Conservation (phyloP, 1,140 invertebrate genomes). For the Brachionus angularis region DNA sequence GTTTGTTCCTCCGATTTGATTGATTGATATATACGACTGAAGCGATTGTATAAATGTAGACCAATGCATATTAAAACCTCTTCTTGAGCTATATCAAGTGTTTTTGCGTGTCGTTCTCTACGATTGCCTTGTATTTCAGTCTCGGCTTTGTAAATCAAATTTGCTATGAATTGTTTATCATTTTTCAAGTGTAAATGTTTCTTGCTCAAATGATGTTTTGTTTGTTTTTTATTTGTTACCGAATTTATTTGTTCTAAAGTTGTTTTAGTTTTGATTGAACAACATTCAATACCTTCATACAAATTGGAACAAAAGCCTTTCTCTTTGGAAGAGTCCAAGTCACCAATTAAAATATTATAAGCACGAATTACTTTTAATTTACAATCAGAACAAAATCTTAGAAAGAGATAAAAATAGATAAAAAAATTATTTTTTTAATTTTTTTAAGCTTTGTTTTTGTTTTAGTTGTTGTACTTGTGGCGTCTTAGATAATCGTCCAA, state of each 20-base stretch:
- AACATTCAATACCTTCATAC: constrained; percentile 78
- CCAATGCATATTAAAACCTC: constrained; percentile 87
- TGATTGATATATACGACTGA: constrained; percentile 76
- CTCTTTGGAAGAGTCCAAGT: constrained; percentile 69
- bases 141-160: constrained; percentile 77
- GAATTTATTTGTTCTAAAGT: background rate
- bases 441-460: background rate
- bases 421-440: background rate
- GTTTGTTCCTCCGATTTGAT: constrained; percentile 82
- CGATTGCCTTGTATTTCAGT: constrained; percentile 63
- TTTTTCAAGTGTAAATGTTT: constrained; percentile 79
- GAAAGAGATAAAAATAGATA: background rate
- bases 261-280: constrained; percentile 61
- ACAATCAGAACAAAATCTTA: constrained; percentile 81
- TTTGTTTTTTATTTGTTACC: background rate
- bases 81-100: constrained; percentile 86
- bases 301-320: constrained; percentile 73
- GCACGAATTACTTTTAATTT: constrained; percentile 81
- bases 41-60: constrained; percentile 79
- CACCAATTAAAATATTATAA: constrained; percentile 77
- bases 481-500: constrained; percentile 81
- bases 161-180: constrained; percentile 78
- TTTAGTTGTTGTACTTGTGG: constrained; percentile 64
- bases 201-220: background rate
- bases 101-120: constrained; percentile 85